Base-by-base conservation (phyloP, 2,888 invertebrate genomes). In the Choristoneura rosaceana region DNA sequence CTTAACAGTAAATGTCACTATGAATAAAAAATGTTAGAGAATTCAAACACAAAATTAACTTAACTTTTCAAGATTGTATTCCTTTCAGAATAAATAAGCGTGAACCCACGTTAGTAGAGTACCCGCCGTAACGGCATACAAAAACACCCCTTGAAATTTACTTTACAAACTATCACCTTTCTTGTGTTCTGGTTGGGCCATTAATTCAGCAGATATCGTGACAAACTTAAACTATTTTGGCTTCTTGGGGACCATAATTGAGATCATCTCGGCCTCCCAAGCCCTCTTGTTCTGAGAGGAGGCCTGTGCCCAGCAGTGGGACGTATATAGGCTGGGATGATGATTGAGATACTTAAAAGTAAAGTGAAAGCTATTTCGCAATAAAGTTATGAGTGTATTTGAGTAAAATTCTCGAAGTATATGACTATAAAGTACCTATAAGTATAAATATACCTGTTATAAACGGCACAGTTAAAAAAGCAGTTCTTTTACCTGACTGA, bases 81-180 rank as follows among this genome's bases (percentile, higher is more conserved):
- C 59, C 64, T 60, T 41, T 25, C 14, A 34, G 61, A 52, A 33
- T 41, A 12, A 55, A 62, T 45, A 50, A 62, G 1, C 60, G 60
- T n/a, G 25, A 41, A 67, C 62, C 71, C 67, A 55, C 47, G 62
- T 71, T 67, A 71, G 58, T 17, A 45, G 60, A 25, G 62, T 70
- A 70, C 55, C 52, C 64, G 47, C 59, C 74, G 71, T 70, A 74
- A 74, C 73, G 69, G 66, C 71, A 69, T 75, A 74, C 74, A 78
- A 81, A 79, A 79, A 79, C 74, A 78, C 78, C 77, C 70, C 74
- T 76, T 74, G 75, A 75, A 82, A 80, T 80, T 73, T 78, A 75
- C 80, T 80, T 75, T 75, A 75, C 76, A 76, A 81, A 84, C 81
- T 85, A 84, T 84, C 82, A 78, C 71, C 75, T 83, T 81, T 78